Conservation (phyloP, 1,140 invertebrate species). For the Archivesica marissinica region DNA sequence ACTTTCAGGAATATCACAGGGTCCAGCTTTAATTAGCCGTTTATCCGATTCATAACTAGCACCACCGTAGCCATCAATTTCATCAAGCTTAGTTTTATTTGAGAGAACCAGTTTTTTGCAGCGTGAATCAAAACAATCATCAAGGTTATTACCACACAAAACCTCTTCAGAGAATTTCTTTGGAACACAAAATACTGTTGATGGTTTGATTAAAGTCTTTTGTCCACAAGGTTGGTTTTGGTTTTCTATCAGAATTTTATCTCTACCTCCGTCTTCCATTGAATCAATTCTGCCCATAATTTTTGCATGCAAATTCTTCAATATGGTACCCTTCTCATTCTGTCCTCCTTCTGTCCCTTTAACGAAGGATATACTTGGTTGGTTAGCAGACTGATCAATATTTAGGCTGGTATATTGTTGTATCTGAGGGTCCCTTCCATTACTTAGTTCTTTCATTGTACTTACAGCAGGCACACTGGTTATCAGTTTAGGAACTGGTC, state of each 20-base stretch:
- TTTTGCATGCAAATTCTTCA: neutral
- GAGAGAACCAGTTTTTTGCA: too few relatives aligned
- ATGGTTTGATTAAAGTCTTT: conserved; percentile 31
- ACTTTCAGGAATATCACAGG: too few relatives aligned
- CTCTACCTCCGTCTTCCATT: neutral
- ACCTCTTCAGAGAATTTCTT: conserved; percentile 30
- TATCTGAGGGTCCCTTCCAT: neutral
- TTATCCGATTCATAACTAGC: too few relatives aligned
- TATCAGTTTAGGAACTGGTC: neutral
- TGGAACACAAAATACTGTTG: conserved; percentile 54
- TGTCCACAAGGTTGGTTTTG: neutral
- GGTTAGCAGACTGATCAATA: too few relatives aligned
- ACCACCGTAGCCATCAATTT: too few relatives aligned
- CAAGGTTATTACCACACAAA: too few relatives aligned
- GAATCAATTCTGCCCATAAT: neutral
- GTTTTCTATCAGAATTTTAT: neutral
- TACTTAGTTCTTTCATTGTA: neutral
- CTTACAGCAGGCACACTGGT: neutral
- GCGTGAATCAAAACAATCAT: too few relatives aligned
- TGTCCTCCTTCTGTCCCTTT: too few relatives aligned
- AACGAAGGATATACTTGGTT: too few relatives aligned
- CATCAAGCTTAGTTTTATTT: too few relatives aligned
- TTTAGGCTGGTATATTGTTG: neutral
- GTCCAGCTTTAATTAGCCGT: too few relatives aligned
- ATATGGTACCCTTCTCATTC: too few relatives aligned